These are phyloP conservation scores for Parazoanthus swiftii DNA, from an alignment of 92 coral and sea anemone genomes.

Conservation along the genomic window DNA sequence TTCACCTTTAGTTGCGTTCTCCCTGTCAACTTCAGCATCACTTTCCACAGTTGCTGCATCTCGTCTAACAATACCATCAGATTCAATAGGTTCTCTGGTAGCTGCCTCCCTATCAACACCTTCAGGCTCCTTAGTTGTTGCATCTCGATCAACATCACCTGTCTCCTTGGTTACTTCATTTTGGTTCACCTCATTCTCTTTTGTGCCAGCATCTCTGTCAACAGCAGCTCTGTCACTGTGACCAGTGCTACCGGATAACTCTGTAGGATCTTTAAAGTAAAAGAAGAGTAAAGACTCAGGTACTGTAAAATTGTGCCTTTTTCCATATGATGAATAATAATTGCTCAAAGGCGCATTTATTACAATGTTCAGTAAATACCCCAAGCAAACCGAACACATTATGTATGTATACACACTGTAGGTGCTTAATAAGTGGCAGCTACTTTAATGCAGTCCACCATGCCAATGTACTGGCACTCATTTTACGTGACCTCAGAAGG, in stretches of 20 bases:
- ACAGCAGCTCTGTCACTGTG: neutral
- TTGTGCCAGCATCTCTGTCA: conserved; percentile 17
- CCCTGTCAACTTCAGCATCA: neutral
- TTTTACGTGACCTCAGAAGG: no score
- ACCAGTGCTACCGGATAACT: neutral
- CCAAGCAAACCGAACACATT: no score
- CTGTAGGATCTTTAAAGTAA: neutral
- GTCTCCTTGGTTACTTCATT: neutral
- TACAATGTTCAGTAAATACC: no score
- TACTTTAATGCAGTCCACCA: no score
- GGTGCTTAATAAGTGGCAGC: no score
- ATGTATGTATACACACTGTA: no score
- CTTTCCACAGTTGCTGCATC: conserved; percentile 20
- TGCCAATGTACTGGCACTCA: no score
- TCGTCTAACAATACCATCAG: neutral
- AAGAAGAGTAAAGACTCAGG: neutral
- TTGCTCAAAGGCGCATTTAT: no score
- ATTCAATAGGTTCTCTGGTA: conserved; percentile 1
- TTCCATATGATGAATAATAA: no score
- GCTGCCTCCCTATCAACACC: conserved; percentile 12
- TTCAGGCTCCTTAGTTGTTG: neutral
- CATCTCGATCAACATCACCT: conserved; percentile 3
- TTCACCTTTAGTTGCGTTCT: conserved; percentile 11
- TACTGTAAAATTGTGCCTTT: no score
- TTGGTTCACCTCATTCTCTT: conserved; percentile 23